These are phyloP conservation scores for Chloromyia formosa DNA, from an alignment of 2,888 invertebrate species.

Conservation along the genomic window DNA sequence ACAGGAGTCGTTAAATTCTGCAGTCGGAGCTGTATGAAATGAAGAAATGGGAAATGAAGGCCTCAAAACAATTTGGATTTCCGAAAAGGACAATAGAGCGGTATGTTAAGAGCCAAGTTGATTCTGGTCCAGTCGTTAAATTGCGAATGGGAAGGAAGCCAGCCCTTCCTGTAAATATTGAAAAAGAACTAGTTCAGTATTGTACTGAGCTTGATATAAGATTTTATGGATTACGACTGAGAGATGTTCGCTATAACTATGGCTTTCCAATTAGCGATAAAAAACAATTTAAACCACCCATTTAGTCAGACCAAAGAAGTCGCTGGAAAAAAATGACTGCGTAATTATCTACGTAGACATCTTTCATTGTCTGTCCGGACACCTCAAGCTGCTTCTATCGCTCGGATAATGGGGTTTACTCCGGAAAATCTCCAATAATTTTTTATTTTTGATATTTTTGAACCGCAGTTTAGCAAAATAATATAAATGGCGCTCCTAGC, in stretches of 20 bases:
- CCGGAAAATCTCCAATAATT: background rate
- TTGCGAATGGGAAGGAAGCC: background rate
- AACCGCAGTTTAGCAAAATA: background rate
- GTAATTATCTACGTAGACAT: background rate
- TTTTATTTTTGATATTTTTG: background rate
- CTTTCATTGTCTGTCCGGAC: background rate
- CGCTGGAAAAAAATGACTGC: background rate
- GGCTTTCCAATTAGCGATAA: background rate
- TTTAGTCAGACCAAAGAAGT: background rate
- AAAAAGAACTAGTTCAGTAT: background rate
- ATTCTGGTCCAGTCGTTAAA: background rate
- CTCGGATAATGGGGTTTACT: background rate
- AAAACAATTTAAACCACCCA: background rate
- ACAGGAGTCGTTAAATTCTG: background rate
- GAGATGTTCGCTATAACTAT: background rate
- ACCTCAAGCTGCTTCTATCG: background rate
- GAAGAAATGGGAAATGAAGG: no score
- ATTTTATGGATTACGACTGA: background rate
- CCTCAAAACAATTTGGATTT: background rate
- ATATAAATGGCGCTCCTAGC: background rate
- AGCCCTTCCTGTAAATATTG: background rate
- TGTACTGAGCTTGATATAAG: background rate
- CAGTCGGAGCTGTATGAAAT: background rate
- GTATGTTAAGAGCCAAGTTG: background rate
- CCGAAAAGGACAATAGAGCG: background rate